Evolutionary conservation across 2,888 invertebrate species (phyloP).

Genomic region (Conistra vaccinii): DNA sequence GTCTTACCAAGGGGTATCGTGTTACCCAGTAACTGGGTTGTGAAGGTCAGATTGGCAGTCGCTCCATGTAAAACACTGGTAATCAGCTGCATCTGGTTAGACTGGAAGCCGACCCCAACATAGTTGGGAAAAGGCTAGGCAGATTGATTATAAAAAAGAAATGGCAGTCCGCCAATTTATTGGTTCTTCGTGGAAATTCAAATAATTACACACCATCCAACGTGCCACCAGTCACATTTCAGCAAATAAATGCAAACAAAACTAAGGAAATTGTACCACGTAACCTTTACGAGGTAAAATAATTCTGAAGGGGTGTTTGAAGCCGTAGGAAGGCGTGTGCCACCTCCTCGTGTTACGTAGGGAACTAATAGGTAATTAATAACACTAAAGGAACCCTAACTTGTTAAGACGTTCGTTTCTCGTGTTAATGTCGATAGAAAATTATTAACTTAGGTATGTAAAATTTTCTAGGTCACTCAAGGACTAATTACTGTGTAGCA

Average conservation of each 20-base stretch:
- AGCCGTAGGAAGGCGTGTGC: slow-evolving; percentile 46
- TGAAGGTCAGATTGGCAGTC: too few species aligned
- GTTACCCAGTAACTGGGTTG: too few species aligned
- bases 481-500: background rate
- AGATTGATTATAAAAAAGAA: background rate
- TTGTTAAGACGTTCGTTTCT: background rate
- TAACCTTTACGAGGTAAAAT: slow-evolving; percentile 26
- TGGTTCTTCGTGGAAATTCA: slow-evolving; percentile 8
- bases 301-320: slow-evolving; percentile 47
- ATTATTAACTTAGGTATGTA: slow-evolving; percentile 21
- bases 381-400: slow-evolving; percentile 43
- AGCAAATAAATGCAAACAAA: slow-evolving; percentile 27
- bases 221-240: slow-evolving; percentile 32
- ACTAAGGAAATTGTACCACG: slow-evolving; percentile 13
- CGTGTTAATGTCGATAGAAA: slow-evolving; percentile 11
- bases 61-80: too few species aligned
- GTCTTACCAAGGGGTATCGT: too few species aligned
- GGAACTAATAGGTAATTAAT: slow-evolving; percentile 53
- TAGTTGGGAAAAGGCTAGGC: too few species aligned
- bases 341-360: slow-evolving; percentile 46
- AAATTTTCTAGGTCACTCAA: slow-evolving; percentile 11
- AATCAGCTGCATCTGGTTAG: too few species aligned
- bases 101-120: too few species aligned
- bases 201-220: slow-evolving; percentile 17
- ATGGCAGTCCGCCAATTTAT: background rate